Conservation (phyloP, 2,113 vertebrate genomes). For the Chinchilla lanigera region DNA sequence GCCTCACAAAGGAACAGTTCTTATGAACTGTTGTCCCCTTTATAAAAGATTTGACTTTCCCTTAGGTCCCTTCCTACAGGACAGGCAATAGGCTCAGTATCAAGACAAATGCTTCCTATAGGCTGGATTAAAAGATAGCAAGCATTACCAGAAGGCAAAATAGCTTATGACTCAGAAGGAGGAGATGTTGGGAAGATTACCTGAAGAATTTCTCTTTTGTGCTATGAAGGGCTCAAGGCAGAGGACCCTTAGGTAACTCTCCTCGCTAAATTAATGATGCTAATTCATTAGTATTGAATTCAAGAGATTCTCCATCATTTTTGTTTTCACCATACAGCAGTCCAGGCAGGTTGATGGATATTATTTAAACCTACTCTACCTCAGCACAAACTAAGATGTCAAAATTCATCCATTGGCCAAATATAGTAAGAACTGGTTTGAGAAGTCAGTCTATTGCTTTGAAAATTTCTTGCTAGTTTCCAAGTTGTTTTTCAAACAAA, state of each 20-base stretch:
- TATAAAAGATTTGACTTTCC: slow-evolving; percentile 57
- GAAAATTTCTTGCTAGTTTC: background rate
- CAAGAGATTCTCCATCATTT: background rate
- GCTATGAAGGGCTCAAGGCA: background rate
- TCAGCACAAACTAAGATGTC: slow-evolving; percentile 7
- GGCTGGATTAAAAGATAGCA: background rate
- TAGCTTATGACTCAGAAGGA: background rate
- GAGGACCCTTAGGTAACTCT: background rate
- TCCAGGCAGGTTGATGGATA: background rate
- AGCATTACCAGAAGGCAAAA: background rate
- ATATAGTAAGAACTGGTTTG: background rate
- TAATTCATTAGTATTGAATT: background rate
- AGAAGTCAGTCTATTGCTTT: slow-evolving; percentile 15
- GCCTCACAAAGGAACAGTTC: slow-evolving; percentile 64
- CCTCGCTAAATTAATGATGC: background rate
- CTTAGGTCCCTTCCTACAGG: slow-evolving; percentile 41
- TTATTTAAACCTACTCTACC: background rate
- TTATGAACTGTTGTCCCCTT: slow-evolving; percentile 54
- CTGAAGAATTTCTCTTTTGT: background rate
- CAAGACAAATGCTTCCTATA: background rate
- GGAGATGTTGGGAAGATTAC: background rate
- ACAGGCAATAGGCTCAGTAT: background rate
- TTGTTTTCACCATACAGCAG: background rate
- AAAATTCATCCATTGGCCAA: slow-evolving; percentile 39
- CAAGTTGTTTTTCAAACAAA: background rate